phyloP scores from a whole-genome alignment of 2,797 vertebrate genomes.

The Sebastes elongatus region DNA sequence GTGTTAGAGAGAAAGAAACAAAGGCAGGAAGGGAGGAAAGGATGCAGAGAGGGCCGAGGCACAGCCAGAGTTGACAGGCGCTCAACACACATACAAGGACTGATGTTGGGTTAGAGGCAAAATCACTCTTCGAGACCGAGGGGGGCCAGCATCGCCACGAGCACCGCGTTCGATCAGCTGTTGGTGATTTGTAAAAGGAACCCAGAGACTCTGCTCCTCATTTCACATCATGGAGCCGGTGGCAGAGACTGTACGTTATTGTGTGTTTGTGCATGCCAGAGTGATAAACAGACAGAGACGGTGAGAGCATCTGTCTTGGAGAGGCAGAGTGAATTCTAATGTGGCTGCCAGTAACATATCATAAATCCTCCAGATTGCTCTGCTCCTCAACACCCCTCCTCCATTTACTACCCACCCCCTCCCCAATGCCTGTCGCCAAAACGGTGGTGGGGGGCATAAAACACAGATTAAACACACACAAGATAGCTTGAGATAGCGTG shows the following conservation, averaged over 20 bases:
- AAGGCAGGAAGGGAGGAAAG: slow-evolving; percentile 17
- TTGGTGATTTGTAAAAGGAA: slow-evolving; percentile 63
- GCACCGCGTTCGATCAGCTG: slow-evolving; percentile 51
- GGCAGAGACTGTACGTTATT: slow-evolving; percentile 22
- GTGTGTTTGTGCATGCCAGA: slow-evolving; percentile 38
- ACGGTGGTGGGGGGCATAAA: slow-evolving; percentile 1
- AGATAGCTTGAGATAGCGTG: slow-evolving; percentile 25
- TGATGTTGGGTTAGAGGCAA: neutral
- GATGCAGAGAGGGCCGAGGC: slow-evolving; percentile 3
- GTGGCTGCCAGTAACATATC: slow-evolving; percentile 60
- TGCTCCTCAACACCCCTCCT: slow-evolving; percentile 17
- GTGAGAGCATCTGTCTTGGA: slow-evolving; percentile 62
- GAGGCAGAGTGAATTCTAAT: slow-evolving; percentile 68
- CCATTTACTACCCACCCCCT: slow-evolving; percentile 11
- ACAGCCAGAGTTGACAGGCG: slow-evolving; percentile 1
- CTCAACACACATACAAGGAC: neutral
- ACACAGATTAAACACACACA: slow-evolving; percentile 45
- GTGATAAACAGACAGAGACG: slow-evolving; percentile 62
- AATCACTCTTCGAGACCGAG: neutral
- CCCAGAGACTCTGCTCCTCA: slow-evolving; percentile 45
- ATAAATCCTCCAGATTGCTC: slow-evolving; percentile 72
- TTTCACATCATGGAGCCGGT: slow-evolving; percentile 43
- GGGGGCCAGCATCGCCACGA: slow-evolving; percentile 14
- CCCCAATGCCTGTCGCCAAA: slow-evolving; percentile 26
- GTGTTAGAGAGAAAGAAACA: slow-evolving; percentile 10